Evolutionary conservation across 2,797 vertebrate genomes (phyloP), one percentile per base, ranked within the genome.

Genomic region (Enteromius paludinosus): DNA sequence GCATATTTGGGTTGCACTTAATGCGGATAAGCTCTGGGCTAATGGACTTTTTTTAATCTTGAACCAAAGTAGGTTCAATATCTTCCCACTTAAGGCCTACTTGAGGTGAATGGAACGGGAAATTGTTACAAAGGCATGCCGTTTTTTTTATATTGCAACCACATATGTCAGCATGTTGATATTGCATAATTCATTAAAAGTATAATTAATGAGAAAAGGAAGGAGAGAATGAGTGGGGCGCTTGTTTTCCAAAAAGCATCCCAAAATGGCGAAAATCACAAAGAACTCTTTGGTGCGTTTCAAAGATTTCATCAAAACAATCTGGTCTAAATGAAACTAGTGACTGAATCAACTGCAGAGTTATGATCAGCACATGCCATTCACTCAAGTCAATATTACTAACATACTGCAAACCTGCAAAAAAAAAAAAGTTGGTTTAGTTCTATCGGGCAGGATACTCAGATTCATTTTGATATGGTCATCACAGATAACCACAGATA

Each of bases 11-110:
- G 62, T 28, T 54, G 41, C 47, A 35, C 43, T 82, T 82, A 74
- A 59, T 41, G 65, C 72, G 64, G 41, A 66, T 56, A 78, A 68
- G 12, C 61, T 49, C 6, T 3, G 12, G 41, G 69, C 43, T 59
- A 86, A 85, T 9, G 49, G 49, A 69, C 20, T 33, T 74, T n/a
- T 82, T 54, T 11, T 20, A 38, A 64, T 23, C 78, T 78, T 45
- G 59, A 84, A 65, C 45, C 52, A 38, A 72, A 81, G 69, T 35
- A 64, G 28, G 56, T 47, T 81, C 28, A 72, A 72, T 72, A 62
- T 64, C 30, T 62, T 72, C 20, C 20, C 56, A 72, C 41, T 49
- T 45, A 62, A 49, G 20, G 35, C 5, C 28, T 10, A 70, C 54
- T 45, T 62, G 8, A 14, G 18, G 25, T 35, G 8, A 28, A 47